Conservation (phyloP, 2,797 vertebrate species). For the Acanthornis magna region DNA sequence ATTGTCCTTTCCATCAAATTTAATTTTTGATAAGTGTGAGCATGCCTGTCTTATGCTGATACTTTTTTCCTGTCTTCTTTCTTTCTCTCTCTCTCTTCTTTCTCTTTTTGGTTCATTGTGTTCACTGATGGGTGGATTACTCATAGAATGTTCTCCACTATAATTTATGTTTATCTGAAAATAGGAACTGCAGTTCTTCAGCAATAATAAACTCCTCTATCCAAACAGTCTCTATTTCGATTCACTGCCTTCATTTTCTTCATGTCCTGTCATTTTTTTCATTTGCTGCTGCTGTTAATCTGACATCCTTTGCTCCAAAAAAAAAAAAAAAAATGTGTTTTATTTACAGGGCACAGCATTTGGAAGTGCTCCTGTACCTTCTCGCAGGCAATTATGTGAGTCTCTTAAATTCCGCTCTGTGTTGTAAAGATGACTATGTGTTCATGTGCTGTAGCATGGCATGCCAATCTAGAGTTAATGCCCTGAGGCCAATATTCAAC, state of each 20-base stretch:
- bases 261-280: slow-evolving; percentile 39
- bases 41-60: slow-evolving; percentile 27
- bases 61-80: not conserved
- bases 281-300: slow-evolving; percentile 68
- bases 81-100: not conserved
- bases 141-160: not conserved
- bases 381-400: slow-evolving; percentile 84
- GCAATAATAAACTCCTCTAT: not conserved
- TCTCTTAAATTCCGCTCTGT: slow-evolving; percentile 78
- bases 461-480: slow-evolving; percentile 69
- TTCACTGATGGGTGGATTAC: slow-evolving; percentile 11
- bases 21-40: slow-evolving; percentile 45
- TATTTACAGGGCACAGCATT: slow-evolving; percentile 83
- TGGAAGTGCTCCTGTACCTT: slow-evolving; percentile 81
- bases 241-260: slow-evolving; percentile 50
- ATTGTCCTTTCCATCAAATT: slow-evolving; percentile 46
- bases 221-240: slow-evolving; percentile 5
- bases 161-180: slow-evolving; percentile 54
- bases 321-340: slow-evolving; percentile 78
- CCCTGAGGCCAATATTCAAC: slow-evolving; percentile 76
- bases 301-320: slow-evolving; percentile 73
- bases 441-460: slow-evolving; percentile 82
- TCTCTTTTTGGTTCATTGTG: not conserved
- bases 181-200: slow-evolving; percentile 19
- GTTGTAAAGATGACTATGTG: slow-evolving; percentile 78